Percentiles rank a stretch among this genome's conserved stretches.
phyloP scores from a whole-genome alignment of 2,888 invertebrate species.

The Vesta saturnalis region DNA sequence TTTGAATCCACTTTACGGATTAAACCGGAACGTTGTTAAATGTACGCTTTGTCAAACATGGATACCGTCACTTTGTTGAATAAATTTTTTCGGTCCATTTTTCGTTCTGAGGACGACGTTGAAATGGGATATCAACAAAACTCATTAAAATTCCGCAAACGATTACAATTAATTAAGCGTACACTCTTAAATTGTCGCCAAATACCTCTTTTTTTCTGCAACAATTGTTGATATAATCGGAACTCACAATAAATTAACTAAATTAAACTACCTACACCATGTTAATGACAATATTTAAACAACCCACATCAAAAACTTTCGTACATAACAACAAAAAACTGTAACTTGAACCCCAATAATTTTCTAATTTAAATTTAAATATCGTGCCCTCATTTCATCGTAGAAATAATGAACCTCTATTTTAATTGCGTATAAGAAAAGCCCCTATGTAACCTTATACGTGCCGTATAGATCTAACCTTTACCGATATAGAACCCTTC shows the following conservation, averaged over 20 bases:
- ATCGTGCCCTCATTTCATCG: conserved; percentile 30
- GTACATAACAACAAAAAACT: conserved; percentile 27
- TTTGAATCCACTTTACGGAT: conserved; percentile 62
- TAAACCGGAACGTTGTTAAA: conserved; percentile 51
- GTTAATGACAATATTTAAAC: conserved; percentile 17
- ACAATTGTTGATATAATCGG: neutral
- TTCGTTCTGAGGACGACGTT: too few relatives aligned
- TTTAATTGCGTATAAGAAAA: conserved; percentile 36
- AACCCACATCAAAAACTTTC: conserved; percentile 29
- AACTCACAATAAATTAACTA: too few relatives aligned
- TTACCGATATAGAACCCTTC: conserved; percentile 44
- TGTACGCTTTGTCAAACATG: conserved; percentile 31
- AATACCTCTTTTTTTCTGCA: neutral
- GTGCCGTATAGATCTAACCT: conserved; percentile 44
- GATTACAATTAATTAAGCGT: neutral
- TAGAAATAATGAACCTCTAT: conserved; percentile 8
- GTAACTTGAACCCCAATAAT: conserved; percentile 43
- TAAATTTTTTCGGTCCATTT: conserved; percentile 6
- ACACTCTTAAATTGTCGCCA: too few relatives aligned
- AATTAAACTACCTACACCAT: neutral
- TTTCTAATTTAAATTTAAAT: conserved; percentile 44
- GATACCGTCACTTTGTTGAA: conserved; percentile 10
- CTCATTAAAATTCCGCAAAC: neutral
- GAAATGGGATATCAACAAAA: too few relatives aligned
- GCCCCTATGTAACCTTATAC: conserved; percentile 47